phyloP scores from a whole-genome alignment of 2,113 vertebrate genomes.

The Seriola aureovittata region DNA sequence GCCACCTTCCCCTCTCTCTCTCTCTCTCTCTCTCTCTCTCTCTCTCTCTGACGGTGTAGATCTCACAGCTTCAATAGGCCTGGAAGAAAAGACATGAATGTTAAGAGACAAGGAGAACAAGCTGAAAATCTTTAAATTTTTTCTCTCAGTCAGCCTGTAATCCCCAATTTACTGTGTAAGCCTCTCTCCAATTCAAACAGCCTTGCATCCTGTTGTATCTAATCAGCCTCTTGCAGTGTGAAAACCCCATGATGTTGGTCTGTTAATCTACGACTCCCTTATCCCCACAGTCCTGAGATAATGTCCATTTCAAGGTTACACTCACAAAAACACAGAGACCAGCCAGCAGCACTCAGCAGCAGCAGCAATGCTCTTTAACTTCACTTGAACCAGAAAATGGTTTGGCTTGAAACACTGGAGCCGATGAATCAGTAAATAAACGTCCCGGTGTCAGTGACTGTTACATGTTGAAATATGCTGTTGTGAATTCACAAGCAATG shows the following conservation, averaged over 20 bases:
- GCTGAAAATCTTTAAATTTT: not conserved
- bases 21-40: slow-evolving; percentile 12
- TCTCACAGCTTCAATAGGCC: slow-evolving; percentile 42
- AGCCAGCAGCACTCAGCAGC: slow-evolving; percentile 12
- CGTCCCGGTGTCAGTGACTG: not conserved
- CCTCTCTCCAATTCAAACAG: slow-evolving; percentile 44
- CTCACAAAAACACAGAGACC: slow-evolving; percentile 55
- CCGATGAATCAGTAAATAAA: not conserved
- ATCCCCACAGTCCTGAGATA: slow-evolving; percentile 73
- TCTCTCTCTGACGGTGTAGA: not conserved
- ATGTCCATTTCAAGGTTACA: slow-evolving; percentile 78
- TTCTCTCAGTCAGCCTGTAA: not conserved
- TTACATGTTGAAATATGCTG: not conserved
- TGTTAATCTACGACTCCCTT: slow-evolving; percentile 73
- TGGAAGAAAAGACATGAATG: slow-evolving; percentile 12
- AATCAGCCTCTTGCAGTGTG: slow-evolving; percentile 74
- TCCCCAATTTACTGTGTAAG: not conserved
- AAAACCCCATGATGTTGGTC: slow-evolving; percentile 77
- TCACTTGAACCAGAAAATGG: not conserved
- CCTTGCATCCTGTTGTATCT: slow-evolving; percentile 69
- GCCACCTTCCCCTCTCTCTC: slow-evolving; percentile 34
- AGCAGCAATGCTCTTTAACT: not conserved
- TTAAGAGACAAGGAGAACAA: not conserved
- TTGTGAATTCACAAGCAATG: not conserved
- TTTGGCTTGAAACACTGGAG: not conserved